Evolutionary conservation across 2,888 invertebrate species (phyloP), one percentile per base, ranked within the genome.

Genomic region (Chrysotoxum bicinctum): DNA sequence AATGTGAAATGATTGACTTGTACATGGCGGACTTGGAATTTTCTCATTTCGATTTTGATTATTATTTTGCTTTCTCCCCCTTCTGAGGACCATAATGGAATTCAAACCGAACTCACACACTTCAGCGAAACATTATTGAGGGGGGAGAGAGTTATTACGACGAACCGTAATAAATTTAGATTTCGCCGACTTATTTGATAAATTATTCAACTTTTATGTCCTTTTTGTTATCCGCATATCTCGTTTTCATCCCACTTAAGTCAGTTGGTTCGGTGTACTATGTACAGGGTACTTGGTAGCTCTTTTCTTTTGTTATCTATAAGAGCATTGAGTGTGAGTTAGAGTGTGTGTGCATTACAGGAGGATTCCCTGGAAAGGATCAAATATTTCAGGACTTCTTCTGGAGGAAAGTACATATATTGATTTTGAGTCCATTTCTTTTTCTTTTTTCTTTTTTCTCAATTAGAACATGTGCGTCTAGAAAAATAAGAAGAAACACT

Each of bases 81-180:
- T 26, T 50, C 4, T 10, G 68, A 73, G 77, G 74, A 82, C 72
- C 72, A 72, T 77, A 76, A 26, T 23, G 8, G 60, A 76, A 82
- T 77, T 72, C 66, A 45, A 10, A 19, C 37, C 32, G 3, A 66
- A 32, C 19, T 21, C 35, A 58, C 21, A 30, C 5, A 62, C 23
- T 37, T 21, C 0, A 16, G 6, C 19, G 9, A 4, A 7, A 8
- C 10, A 48, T 32, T 10, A 26, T 26, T 26, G 6, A 6, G 4
- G 4, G 37, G 50, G 68, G 48, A 32, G 68, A 54, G 77, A 78
- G 52, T 82, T 82, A 78, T 72, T 78, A 73, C 23, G 54, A 54
- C 73, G 64, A 58, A 84, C 84, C 80, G 84, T 68, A 75, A 84
- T 84, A 84, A 84, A 84, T 84, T 84, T 80, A 84, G 80, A 84